These are phyloP conservation scores for Leucophenga varia DNA, from an alignment of 1,140 invertebrate genomes.

Conservation along the genomic window DNA sequence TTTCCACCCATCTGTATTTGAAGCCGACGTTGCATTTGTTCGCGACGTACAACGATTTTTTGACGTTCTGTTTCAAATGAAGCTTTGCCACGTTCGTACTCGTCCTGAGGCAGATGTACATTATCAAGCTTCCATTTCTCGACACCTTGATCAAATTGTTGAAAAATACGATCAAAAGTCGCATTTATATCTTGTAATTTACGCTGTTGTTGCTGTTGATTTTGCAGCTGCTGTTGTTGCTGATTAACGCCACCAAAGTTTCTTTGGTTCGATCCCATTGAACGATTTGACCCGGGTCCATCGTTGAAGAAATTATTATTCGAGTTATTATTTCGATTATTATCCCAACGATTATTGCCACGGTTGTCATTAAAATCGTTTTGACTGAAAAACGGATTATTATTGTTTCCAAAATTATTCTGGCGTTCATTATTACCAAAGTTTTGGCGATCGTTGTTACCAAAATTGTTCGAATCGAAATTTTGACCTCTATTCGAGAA, in stretches of 20 bases:
- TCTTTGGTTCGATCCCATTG: conserved; percentile 18
- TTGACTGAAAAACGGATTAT: neutral
- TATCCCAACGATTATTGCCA: conserved; percentile 14
- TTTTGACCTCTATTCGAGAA: neutral
- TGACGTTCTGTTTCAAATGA: conserved; percentile 79
- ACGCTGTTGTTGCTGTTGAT: conserved; percentile 11
- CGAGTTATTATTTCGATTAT: conserved; percentile 2
- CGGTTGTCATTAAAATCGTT: conserved; percentile 8
- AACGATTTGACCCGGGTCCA: conserved; percentile 15
- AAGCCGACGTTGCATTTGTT: conserved; percentile 73
- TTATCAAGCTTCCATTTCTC: conserved; percentile 83
- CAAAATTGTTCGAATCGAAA: neutral
- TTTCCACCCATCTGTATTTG: conserved; percentile 10
- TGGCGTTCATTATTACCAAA: neutral
- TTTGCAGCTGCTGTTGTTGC: conserved; percentile 11
- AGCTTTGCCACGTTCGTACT: conserved; percentile 78
- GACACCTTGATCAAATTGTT: conserved; percentile 82
- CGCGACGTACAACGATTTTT: conserved; percentile 73
- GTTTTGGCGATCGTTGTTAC: neutral
- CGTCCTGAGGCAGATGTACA: conserved; percentile 80
- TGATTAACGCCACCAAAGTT: conserved; percentile 22
- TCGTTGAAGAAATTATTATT: conserved; percentile 9
- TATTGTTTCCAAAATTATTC: neutral
- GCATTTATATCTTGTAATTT: conserved; percentile 68
- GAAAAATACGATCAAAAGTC: conserved; percentile 79